Base-by-base conservation (phyloP, 1,140 invertebrate genomes). In the Pseudomyrmex pallidus region DNA sequence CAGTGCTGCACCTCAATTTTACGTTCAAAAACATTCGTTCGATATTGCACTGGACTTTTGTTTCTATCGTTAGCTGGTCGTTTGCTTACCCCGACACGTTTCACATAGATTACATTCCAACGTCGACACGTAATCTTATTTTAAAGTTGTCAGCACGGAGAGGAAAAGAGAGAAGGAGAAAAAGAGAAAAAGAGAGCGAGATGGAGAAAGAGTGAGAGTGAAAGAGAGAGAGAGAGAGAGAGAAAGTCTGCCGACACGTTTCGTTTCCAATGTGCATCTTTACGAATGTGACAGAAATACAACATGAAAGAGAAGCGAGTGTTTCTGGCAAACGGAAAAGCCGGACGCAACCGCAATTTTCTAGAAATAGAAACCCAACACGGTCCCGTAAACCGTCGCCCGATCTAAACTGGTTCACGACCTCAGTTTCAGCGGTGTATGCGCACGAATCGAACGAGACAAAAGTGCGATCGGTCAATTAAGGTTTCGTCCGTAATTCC, bases 81-180 rank as follows among this genome's bases (percentile, higher is more conserved):
- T 80, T 72, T 80, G 46, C 44, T 80, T 80, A 70, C 2, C 15
- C 15, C 15, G 54, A 56, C 76, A 80, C 66, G 76, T 80, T 17
- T 25, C 66, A 9, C 15, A 9, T 70, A 70, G 44, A 78, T 78
- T 78, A 59, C 44, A 50, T 72, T 8, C 44, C 56, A 17, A 15
- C 54, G 52, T 80, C 76, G 25, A 72, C 54, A 72, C 56, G 76
- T 72, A 61, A 80, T 78, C 64, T 78, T 78, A 70, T 80, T 80
- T 80, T 72, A 80, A 80, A 80, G n/a, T 80, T 54, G 66, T 72
- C 76, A 57, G 20, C 44, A 12, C 46, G 15, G 17, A 56, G 57
- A 78, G 64, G 59, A 20, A 35, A 35, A 7, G 35, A 35, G 0
- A 35, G 35, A 35, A 35, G 0, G 35, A 35, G 5, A 35, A 7